Conservation (phyloP, 1,140 invertebrate species). For the Eueides isabella region DNA sequence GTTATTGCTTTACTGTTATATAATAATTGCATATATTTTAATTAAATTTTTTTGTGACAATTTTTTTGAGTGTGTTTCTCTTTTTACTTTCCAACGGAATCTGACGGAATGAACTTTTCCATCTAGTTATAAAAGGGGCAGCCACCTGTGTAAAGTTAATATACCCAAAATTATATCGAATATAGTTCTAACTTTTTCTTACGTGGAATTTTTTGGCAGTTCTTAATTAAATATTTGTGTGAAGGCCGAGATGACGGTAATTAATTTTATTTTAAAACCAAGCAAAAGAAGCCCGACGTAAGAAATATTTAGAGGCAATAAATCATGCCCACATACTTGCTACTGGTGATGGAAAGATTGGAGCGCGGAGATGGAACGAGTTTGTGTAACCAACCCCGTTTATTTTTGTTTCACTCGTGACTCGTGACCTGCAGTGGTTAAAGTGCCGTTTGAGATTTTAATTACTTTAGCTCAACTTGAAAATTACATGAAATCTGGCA, state of each 20-base stretch:
- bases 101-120: no score
- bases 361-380: conserved; percentile 20
- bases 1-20: neutral
- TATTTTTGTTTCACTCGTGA: conserved; percentile 28
- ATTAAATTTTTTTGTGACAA: no score
- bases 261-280: conserved; percentile 21
- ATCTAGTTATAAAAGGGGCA: no score
- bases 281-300: conserved; percentile 3
- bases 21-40: neutral
- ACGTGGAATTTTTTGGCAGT: conserved; percentile 1
- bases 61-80: no score
- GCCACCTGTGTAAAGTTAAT: no score
- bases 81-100: no score
- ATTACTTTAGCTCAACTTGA: neutral
- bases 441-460: conserved; percentile 11
- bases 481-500: neutral
- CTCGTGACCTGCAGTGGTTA: conserved; percentile 24
- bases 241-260: conserved; percentile 18
- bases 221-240: conserved; percentile 28
- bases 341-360: conserved; percentile 21
- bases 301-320: conserved; percentile 21
- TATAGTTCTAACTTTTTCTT: conserved; percentile 8
- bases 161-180: neutral
- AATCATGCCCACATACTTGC: conserved; percentile 27
- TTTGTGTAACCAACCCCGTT: conserved; percentile 21